Evolutionary conservation across 1,140 invertebrate species (phyloP), one percentile per base, ranked within the genome.

Genomic region (Bactericera cockerelli): DNA sequence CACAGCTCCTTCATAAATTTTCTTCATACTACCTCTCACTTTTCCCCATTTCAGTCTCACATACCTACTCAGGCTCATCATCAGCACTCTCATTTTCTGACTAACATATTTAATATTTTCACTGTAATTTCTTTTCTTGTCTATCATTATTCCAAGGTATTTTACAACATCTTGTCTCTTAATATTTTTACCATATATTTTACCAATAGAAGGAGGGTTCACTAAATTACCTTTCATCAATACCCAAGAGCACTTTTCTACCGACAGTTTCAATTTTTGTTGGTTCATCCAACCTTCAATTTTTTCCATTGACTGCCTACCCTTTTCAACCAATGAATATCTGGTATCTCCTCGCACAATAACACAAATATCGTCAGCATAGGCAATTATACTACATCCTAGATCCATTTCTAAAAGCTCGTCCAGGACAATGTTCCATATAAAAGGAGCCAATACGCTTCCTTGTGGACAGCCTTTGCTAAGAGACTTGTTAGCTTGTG

Each of bases 291-390:
- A 49, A 8, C 19, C 19, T 16, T 10, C 8, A 4, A 49, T n/a
- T 49, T 49, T 22, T 49, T 16, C 22, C 22, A 49, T 49, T 6
- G 22, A 16, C n/a, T 16, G 42, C 8, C 22, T 49, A 10, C 42
- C 42, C n/a, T n/a, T 16, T 16, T 49, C n/a, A 6, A 49, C 22
- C n/a, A 49, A 49, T 49, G 3, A 4, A 19, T 49, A 10, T n/a
- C 42, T 49, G 4, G 42, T 49, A 10, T 8, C 8, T 4, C 42
- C 42, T 19, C n/a, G 6, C 19, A 49, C n/a, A 4, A 49, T 22
- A 19, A 49, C 42, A 49, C 42, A 49, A 10, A 56, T 56, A 28
- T 56, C 55, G 16, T 56, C 55, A 6, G 55, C 55, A 22, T 56
- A 56, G 4, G 55, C 55, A 10, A 56, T 56, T n/a, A 56, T 24